These are phyloP conservation scores for Heliconius charithonia DNA, from an alignment of 2,888 invertebrate species.

Conservation along the genomic window DNA sequence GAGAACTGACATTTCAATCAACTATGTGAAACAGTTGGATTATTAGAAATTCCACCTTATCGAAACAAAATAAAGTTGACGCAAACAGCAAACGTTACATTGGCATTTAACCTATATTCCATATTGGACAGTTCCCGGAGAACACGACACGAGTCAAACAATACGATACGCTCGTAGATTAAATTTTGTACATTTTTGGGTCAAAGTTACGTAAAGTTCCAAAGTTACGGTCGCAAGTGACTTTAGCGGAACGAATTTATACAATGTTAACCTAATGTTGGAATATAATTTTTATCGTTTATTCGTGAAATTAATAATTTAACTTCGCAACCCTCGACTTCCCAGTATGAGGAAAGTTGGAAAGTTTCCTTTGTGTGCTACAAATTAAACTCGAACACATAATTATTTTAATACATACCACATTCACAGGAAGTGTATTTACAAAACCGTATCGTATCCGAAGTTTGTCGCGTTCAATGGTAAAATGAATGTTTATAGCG, in stretches of 20 bases:
- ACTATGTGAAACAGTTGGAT: constrained; percentile 5
- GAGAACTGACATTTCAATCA: constrained; percentile 52
- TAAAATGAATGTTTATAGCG: constrained; percentile 41
- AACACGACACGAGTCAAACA: constrained; percentile 39
- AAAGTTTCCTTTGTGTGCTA: constrained; percentile 30
- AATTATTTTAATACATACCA: constrained; percentile 35
- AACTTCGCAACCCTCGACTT: constrained; percentile 23
- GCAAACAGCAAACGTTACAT: constrained; percentile 31
- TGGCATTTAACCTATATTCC: constrained; percentile 59
- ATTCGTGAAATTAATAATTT: constrained; percentile 25
- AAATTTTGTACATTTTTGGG: constrained; percentile 17
- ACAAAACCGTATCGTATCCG: constrained; percentile 34
- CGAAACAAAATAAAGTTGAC: constrained; percentile 34
- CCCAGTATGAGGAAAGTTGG: constrained; percentile 22
- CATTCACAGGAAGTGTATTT: constrained; percentile 40
- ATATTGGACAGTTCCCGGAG: constrained; percentile 72
- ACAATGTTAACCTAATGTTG: constrained; percentile 6
- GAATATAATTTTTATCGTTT: constrained; percentile 12
- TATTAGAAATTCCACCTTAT: constrained; percentile 43
- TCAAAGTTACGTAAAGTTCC: constrained; percentile 11
- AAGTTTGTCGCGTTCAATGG: constrained; percentile 44
- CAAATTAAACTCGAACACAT: constrained; percentile 31
- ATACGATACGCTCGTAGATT: constrained; percentile 5
- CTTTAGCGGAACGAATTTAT: neutral
- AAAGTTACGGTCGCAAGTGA: neutral